phyloP scores from a whole-genome alignment of 2,797 vertebrate species.

The Moxostoma hubbsi region DNA sequence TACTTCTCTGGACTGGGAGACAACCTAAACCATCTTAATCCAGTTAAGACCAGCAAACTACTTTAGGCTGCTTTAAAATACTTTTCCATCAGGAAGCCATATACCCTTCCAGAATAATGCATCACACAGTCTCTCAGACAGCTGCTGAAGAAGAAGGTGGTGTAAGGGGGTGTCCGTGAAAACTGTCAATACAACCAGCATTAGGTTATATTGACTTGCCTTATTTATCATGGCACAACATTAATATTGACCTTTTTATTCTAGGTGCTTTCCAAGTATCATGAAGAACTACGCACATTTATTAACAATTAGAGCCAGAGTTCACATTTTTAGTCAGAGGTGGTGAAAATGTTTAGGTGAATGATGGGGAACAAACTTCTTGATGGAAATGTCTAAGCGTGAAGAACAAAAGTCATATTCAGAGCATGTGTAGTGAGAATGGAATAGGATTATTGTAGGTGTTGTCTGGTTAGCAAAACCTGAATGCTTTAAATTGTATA shows the following conservation, averaged over 20 bases:
- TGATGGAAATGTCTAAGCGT: not conserved
- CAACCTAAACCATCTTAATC: no score
- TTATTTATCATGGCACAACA: constrained; percentile 26
- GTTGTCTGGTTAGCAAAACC: not conserved
- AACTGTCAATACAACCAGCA: constrained; percentile 22
- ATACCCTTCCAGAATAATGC: constrained; percentile 4
- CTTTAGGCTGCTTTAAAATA: no score
- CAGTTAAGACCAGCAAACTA: no score
- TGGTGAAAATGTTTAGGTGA: not conserved
- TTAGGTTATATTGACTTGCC: constrained; percentile 28
- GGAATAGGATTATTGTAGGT: not conserved
- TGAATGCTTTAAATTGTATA: not conserved
- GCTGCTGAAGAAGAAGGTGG: not conserved
- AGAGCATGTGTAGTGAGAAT: not conserved
- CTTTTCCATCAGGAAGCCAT: not conserved
- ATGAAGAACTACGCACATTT: constrained; percentile 11
- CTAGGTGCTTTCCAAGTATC: not conserved
- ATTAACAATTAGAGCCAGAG: constrained; percentile 3
- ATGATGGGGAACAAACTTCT: not conserved
- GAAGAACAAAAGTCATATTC: not conserved
- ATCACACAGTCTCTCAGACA: not conserved
- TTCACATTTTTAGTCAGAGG: not conserved
- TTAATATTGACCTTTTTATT: constrained; percentile 23
- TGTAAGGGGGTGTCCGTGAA: constrained; percentile 12
- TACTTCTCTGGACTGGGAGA: no score